These are phyloP conservation scores for Eupristina koningsbergeri DNA, from an alignment of 1,140 invertebrate species.

Conservation along the genomic window DNA sequence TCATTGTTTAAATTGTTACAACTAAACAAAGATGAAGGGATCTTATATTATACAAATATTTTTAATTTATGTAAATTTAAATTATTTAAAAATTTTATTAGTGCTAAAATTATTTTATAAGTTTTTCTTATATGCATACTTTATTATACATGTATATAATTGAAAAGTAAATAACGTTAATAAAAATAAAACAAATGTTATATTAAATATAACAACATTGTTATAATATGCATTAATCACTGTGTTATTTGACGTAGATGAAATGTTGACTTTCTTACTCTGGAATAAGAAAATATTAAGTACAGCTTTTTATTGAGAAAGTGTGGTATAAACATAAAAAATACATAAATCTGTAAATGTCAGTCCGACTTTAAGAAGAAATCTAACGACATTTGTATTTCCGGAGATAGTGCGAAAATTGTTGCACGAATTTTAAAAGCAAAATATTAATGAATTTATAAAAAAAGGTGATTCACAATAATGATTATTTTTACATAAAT, in stretches of 20 bases:
- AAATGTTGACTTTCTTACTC: background rate
- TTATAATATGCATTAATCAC: background rate
- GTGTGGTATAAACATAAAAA: background rate
- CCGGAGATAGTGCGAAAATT: conserved; percentile 16
- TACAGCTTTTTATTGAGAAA: background rate
- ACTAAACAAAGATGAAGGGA: no score
- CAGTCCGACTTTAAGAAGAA: no score
- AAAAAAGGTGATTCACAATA: background rate
- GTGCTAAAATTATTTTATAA: no score
- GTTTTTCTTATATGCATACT: no score
- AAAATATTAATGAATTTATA: background rate
- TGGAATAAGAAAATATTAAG: conserved; percentile 17
- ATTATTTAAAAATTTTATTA: background rate
- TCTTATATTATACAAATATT: no score
- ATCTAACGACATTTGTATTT: background rate
- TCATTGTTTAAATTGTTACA: no score
- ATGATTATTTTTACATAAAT: background rate
- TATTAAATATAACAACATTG: background rate
- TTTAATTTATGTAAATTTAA: background rate
- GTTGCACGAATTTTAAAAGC: background rate
- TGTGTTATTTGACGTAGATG: background rate
- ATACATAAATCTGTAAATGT: background rate
- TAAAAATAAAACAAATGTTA: no score
- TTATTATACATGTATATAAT: no score
- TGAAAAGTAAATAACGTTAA: no score